Percentiles rank a stretch among this genome's conserved stretches.
These are phyloP conservation scores for Diabrotica undecimpunctata DNA, from an alignment of 1,140 invertebrate genomes.

Conservation along the genomic window DNA sequence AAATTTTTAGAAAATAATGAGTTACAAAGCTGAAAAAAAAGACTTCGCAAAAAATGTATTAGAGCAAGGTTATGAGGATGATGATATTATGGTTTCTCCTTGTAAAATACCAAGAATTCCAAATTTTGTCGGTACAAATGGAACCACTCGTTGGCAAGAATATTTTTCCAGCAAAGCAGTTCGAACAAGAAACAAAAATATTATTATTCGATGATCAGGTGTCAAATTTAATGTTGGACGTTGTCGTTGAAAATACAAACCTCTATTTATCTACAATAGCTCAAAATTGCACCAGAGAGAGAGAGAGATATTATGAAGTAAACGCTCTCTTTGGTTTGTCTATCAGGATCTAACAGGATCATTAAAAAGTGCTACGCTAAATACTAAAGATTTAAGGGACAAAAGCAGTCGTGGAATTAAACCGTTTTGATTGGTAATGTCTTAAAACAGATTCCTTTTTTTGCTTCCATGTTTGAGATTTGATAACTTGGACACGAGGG, in stretches of 20 bases:
- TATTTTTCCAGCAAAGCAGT: background rate
- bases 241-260: background rate
- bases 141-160: background rate
- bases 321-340: background rate
- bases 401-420: background rate
- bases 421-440: no score
- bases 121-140: background rate
- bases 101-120: background rate
- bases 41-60: no score
- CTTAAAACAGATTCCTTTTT: no score
- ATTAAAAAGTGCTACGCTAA: background rate
- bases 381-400: background rate
- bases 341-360: background rate
- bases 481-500: no score
- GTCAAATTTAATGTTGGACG: background rate
- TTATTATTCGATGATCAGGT: background rate
- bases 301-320: background rate
- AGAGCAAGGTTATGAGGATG: background rate
- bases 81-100: background rate
- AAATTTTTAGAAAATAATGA: no score
- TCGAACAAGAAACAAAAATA: background rate
- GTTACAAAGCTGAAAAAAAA: no score
- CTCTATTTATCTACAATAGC: background rate
- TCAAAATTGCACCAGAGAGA: background rate
- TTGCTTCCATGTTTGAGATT: no score